Evolutionary conservation across 2,113 vertebrate species (phyloP).

Genomic region (Rhea americana): DNA sequence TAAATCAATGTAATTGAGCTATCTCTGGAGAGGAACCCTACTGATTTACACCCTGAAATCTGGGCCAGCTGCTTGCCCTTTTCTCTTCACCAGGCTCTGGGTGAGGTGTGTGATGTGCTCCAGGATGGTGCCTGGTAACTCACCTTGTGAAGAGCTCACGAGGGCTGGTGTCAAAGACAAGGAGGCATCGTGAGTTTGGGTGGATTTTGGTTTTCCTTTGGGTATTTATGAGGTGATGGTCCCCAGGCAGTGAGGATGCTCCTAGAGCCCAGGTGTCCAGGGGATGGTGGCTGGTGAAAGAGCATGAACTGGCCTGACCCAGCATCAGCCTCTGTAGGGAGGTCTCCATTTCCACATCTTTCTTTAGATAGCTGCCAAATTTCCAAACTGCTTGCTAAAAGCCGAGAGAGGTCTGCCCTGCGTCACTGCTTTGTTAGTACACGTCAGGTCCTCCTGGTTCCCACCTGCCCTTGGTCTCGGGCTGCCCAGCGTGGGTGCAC

Average conservation of each 20-base stretch:
- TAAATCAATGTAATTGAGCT: conserved; percentile 50
- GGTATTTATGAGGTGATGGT: not conserved
- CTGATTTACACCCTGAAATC: conserved; percentile 16
- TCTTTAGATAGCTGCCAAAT: not conserved
- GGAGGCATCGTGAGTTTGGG: not conserved
- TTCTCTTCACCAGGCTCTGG: not conserved
- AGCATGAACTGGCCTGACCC: not conserved
- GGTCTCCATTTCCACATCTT: not conserved
- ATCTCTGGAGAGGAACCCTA: conserved; percentile 38
- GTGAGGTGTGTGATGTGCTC: not conserved
- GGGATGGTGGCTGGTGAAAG: not conserved
- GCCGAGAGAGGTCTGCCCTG: not conserved
- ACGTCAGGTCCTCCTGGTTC: not conserved
- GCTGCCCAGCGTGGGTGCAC: not conserved
- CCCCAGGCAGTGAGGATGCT: not conserved
- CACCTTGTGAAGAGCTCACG: no score
- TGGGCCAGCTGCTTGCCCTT: not conserved
- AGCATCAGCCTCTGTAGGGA: not conserved
- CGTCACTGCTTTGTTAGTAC: fast-evolving
- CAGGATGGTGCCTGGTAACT: no score
- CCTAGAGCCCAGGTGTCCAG: not conserved
- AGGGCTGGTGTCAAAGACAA: not conserved
- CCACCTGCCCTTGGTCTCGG: not conserved
- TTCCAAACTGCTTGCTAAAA: not conserved
- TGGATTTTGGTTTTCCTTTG: not conserved